Evolutionary conservation across 2,888 invertebrate genomes (phyloP), one percentile per base, ranked within the genome.

Genomic region (Drosophila mayaguana): DNA sequence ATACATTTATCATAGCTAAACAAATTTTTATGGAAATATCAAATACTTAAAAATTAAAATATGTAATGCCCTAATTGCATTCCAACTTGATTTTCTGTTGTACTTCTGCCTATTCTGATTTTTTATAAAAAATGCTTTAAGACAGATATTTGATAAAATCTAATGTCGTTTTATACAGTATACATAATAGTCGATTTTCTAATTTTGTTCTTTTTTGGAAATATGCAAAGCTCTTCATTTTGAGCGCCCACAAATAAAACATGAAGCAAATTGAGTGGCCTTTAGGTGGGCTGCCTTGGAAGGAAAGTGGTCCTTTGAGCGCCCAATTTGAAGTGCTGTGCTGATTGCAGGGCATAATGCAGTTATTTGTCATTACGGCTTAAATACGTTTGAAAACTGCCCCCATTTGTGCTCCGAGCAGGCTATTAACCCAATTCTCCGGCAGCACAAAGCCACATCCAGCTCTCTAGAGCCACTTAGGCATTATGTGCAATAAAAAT

Each of bases 391-490:
- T 34, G 8, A 55, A 72, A 62, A 43, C 32, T 18, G n/a, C 9
- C 11, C 53, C 40, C 6, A 12, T 62, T 43, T 50, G 38, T 43
- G 45, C 50, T 34, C 50, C 53, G 36, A 45, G 53, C 50, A 45
- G 53, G 32, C 87, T 63, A 75, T 82, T 87, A 82, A 87, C 82
- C 88, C 79, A 87, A 63, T 72, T 82, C 55, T 42, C 28, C 25
- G 63, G 53, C 61, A 36, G 51, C 54, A 70, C 67, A 72, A 77
- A 57, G 72, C 38, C 48, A 59, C 72, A 72, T 64, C 67, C 72
- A 81, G 73, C 76, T 81, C 79, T 81, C 55, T 55, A 75, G 62
- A 71, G 68, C 82, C 82, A 84, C 81, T 82, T 83, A 66, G 70
- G 67, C 55, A 75, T 63, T 63, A 71, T 75, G 70, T 72, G 69